Base-by-base conservation (phyloP, 2,888 invertebrate genomes). In the Oscheius sp. region DNA sequence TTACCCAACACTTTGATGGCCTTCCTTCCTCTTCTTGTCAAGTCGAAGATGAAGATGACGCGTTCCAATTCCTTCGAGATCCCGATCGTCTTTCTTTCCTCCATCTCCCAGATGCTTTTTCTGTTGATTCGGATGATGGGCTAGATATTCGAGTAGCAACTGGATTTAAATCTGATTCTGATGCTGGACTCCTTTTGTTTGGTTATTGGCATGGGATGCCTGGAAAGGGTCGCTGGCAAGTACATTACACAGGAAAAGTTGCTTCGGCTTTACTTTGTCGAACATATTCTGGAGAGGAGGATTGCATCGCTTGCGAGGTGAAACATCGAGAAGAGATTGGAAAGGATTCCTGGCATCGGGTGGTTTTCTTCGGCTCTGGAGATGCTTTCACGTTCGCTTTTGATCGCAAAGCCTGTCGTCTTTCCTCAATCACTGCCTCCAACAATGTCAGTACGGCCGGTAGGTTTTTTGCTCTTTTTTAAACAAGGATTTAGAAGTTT, bases 141-240 rank as follows among this genome's bases (percentile, higher is more conserved):
- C 66, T 69, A 8, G 61, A 72, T 45, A 71, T 73, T 0, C 67
- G 69, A 5, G 65, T 73, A 12, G 72, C 78, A 0, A 48, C 69
- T 2, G 73, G 50, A 45, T 78, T 76, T 69, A 73, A 73, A 50
- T 67, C 69, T 1, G 78, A 78, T 48, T 74, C 75, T 6, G 78
- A 78, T 37, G 67, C 75, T 15, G 78, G 78, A 4, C 61, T 78
- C 4, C 70, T 78, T 8, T 63, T 76, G 15, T 78, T 78, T 42
- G 75, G 78, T 15, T 73, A 72, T 52, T 78, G 78, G 78, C 71
- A 72, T 23, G 71, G 66, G 37, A 65, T 57, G 45, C 57, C 65
- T 12, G 58, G 55, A 15, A 72, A 73, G 55, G 78, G 78, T 46
- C 64, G 78, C n/a, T 73, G 74, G 55, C 78, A 78, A 66, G 73